Evolutionary conservation across 2,888 invertebrate genomes (phyloP).

Genomic region (Thysanoteuthis rhombus): DNA sequence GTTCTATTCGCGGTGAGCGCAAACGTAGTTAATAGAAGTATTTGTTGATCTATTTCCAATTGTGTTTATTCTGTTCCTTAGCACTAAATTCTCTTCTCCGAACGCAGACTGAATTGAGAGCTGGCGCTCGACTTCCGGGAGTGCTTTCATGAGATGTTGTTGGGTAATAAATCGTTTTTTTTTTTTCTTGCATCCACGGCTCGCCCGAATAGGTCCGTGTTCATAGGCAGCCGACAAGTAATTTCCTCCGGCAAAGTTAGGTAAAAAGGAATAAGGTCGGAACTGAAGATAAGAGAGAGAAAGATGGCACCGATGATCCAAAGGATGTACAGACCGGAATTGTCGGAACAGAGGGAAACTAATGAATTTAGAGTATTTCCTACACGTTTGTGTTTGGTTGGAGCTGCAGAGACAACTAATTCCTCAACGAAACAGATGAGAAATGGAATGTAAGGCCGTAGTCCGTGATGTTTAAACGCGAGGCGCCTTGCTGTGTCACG

Average conservation of each 20-base stretch:
- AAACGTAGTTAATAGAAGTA: not conserved
- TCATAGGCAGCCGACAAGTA: not conserved
- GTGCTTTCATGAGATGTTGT: not conserved
- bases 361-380: no score
- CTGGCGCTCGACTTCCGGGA: not conserved
- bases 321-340: no score
- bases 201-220: not conserved
- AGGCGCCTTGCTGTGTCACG: no score
- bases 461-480: no score
- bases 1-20: not conserved
- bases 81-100: not conserved
- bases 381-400: no score
- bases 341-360: no score
- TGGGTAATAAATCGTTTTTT: not conserved
- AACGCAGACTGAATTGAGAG: not conserved
- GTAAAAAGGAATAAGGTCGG: not conserved
- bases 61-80: not conserved
- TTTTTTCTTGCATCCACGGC: not conserved
- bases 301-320: no score
- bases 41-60: not conserved
- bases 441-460: no score
- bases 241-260: not conserved
- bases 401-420: no score
- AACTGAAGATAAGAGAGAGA: no score
- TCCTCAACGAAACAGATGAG: no score